Evolutionary conservation across 2,888 invertebrate species (phyloP).

Genomic region (Crossocerus cetratus): DNA sequence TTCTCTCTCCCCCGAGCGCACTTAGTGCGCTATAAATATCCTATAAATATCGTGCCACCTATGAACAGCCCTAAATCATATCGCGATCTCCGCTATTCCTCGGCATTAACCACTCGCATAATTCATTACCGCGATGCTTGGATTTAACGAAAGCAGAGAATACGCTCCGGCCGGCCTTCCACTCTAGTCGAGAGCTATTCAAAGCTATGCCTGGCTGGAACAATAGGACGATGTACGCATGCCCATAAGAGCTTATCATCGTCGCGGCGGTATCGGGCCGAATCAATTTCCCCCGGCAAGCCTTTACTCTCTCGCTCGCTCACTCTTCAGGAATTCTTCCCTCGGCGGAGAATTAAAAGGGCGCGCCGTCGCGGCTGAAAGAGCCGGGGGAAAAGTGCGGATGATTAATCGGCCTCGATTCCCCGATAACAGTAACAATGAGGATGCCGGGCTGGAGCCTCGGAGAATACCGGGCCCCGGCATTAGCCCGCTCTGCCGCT

Average conservation of each 20-base stretch:
- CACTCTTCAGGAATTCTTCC: neutral
- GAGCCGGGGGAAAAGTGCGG: neutral
- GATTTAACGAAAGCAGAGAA: slow-evolving; percentile 1
- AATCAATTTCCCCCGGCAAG: slow-evolving; percentile 1
- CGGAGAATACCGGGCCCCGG: neutral
- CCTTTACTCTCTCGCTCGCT: too few species aligned
- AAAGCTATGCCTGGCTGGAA: neutral
- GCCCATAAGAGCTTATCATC: slow-evolving; percentile 27
- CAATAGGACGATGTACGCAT: neutral
- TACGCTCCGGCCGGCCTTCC: too few species aligned
- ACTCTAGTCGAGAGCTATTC: neutral
- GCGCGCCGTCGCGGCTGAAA: neutral
- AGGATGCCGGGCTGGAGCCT: slow-evolving; percentile 1
- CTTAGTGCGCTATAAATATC: too few species aligned
- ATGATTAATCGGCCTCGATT: neutral
- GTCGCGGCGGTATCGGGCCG: neutral
- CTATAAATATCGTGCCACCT: slow-evolving; percentile 15
- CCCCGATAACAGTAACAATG: neutral
- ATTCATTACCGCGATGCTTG: neutral
- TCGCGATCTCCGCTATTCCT: neutral
- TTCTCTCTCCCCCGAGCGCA: slow-evolving; percentile 24
- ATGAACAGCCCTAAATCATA: slow-evolving; percentile 1
- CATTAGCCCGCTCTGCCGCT: slow-evolving; percentile 1
- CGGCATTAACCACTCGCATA: neutral
- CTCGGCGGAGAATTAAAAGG: slow-evolving; percentile 13